A percentile compares a stretch with the other conserved stretches of the same genome.
Conservation (phyloP, 2,113 vertebrate species). For the Poeciliopsis retropinna region DNA sequence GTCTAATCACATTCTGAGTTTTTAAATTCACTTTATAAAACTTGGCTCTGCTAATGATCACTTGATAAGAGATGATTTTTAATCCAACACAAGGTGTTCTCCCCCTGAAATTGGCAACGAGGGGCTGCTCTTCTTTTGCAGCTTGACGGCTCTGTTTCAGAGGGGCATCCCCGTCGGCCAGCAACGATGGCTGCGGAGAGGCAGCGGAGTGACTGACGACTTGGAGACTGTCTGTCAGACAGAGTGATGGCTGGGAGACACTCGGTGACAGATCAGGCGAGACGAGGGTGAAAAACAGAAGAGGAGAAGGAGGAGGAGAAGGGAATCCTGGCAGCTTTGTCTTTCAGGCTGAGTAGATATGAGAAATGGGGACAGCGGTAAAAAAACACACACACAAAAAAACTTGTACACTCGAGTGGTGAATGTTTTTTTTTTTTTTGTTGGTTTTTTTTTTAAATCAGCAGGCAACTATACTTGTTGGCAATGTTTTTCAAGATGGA, state of each 20-base stretch:
- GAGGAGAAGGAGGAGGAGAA: conserved; percentile 28
- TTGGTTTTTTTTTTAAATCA: conserved; percentile 6
- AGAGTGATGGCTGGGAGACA: conserved; percentile 68
- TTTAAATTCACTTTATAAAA: background rate
- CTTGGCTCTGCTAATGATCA: conserved; percentile 40
- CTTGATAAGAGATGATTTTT: conserved; percentile 19
- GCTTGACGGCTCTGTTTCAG: conserved; percentile 53
- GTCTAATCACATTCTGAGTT: background rate
- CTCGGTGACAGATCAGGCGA: conserved; percentile 65
- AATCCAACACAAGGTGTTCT: conserved; percentile 36
- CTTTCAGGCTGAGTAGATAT: conserved; percentile 39
- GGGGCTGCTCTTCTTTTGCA: conserved; percentile 59
- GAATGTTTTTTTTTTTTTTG: background rate
- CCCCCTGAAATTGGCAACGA: conserved; percentile 33
- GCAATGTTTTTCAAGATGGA: conserved; percentile 24
- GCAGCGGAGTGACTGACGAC: conserved; percentile 68
- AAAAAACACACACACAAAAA: background rate
- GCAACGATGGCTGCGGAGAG: conserved; percentile 50
- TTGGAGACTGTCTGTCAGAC: conserved; percentile 67
- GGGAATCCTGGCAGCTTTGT: conserved; percentile 61
- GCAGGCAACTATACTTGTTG: conserved; percentile 36
- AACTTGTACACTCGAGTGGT: background rate
- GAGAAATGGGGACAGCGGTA: conserved; percentile 28
- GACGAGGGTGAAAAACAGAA: conserved; percentile 55
- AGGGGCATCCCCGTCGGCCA: conserved; percentile 65